Conservation (phyloP, 2,888 invertebrate species). For the Ischnus inquisitorius region DNA sequence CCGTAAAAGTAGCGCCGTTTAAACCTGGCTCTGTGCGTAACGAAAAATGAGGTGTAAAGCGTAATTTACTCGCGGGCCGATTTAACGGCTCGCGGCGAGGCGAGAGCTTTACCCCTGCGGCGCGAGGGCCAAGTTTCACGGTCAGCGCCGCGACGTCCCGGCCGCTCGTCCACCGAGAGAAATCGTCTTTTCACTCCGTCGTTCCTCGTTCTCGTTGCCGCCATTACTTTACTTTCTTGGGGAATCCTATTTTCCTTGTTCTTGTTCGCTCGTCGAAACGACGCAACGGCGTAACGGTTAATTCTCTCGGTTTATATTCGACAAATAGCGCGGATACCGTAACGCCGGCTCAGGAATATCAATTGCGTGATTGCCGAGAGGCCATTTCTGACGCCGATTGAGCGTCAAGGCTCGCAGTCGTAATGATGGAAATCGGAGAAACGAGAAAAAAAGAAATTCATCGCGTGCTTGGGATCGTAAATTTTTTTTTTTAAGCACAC, state of each 20-base stretch:
- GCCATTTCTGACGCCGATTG: neutral
- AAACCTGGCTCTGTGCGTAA: conserved; percentile 53
- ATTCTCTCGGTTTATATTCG: conserved; percentile 41
- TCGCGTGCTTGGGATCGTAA: neutral
- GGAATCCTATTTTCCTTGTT: conserved; percentile 10
- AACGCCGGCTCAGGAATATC: neutral
- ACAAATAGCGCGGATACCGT: neutral
- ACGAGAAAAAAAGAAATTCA: neutral
- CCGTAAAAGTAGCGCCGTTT: conserved; percentile 69
- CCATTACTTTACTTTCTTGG: conserved; percentile 36
- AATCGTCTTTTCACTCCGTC: conserved; percentile 33
- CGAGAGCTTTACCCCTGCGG: conserved; percentile 58
- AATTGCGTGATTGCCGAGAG: neutral
- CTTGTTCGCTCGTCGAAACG: neutral
- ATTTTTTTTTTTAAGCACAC: conserved; percentile 15
- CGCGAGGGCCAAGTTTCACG: conserved; percentile 39
- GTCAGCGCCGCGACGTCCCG: conserved; percentile 24
- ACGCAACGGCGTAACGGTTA: conserved; percentile 28
- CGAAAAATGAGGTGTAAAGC: conserved; percentile 73
- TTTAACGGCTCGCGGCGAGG: conserved; percentile 65
- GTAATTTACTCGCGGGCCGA: conserved; percentile 70
- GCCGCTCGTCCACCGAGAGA: conserved; percentile 21
- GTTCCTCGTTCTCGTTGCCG: conserved; percentile 21
- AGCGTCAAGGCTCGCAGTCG: neutral
- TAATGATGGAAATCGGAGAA: conserved; percentile 19